These are phyloP conservation scores for Luidia sarsii DNA, from an alignment of 53 echinoderm and acorn worm genomes.

Conservation along the genomic window DNA sequence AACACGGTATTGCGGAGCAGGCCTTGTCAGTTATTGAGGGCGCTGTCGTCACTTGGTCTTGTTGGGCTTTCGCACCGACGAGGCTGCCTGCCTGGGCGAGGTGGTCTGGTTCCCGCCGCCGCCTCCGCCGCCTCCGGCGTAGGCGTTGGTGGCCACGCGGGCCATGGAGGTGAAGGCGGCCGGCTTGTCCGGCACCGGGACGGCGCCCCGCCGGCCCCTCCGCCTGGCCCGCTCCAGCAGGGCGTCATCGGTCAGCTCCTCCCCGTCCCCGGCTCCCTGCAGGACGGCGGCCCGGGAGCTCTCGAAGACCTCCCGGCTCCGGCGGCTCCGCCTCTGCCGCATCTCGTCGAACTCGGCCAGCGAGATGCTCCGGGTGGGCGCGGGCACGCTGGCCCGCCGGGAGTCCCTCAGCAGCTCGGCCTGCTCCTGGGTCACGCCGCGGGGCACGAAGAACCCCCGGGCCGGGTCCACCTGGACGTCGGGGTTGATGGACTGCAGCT, in stretches of 20 bases:
- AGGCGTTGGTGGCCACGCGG: constrained; percentile 18
- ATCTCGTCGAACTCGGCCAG: constrained; percentile 83
- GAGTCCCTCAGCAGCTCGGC: constrained; percentile 69
- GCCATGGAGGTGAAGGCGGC: constrained; percentile 64
- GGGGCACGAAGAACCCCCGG: constrained; percentile 76
- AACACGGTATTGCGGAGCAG: too few species aligned
- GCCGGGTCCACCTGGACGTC: constrained; percentile 64
- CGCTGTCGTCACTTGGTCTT: background rate
- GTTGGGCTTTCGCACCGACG: constrained; percentile 12
- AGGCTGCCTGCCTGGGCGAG: constrained; percentile 20
- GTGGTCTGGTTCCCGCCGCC: background rate
- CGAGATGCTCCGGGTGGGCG: constrained; percentile 74
- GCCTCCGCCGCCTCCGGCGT: background rate
- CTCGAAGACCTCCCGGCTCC: constrained; percentile 49
- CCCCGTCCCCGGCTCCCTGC: background rate
- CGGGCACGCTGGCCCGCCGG: constrained; percentile 48
- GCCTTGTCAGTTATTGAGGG: too few species aligned
- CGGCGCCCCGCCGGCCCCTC: constrained; percentile 66
- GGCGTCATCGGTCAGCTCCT: constrained; percentile 26
- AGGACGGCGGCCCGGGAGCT: background rate
- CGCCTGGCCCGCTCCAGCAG: constrained; percentile 8
- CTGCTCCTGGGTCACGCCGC: constrained; percentile 78
- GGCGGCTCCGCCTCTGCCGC: constrained; percentile 47
- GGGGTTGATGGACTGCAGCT: constrained; percentile 74
- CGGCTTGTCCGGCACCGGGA: constrained; percentile 51